Evolutionary conservation across 1,140 invertebrate species (phyloP), one percentile per base, ranked within the genome.

Genomic region (Ooceraea biroi): DNA sequence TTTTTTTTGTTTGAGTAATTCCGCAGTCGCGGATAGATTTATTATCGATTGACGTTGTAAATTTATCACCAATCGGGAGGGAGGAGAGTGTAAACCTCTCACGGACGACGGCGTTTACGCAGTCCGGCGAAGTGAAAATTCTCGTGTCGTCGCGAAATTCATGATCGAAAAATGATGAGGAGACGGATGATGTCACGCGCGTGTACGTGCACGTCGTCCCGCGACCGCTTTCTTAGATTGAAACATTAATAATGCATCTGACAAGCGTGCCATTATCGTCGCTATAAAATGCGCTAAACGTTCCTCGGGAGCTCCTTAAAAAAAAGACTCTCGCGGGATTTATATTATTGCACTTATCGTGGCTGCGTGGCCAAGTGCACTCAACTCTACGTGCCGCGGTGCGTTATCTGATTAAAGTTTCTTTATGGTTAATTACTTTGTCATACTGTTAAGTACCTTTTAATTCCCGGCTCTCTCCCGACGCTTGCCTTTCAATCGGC

Each of bases 391-490:
- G 55, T 27, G 25, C n/a, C 30, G 46, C 41, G 50, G 14, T 57
- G 72, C 71, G 82, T 80, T 88, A 87, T 87, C 85, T 82, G 86
- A 87, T 88, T 80, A 74, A 88, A 82, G 73, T 71, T 82, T 60
- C 86, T 85, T 76, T 88, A 88, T 66, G 77, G 88, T 88, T 89
- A 89, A 89, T 89, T 88, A 88, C 88, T 88, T 89, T 86, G 88
- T 89, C 87, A 88, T 88, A 89, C 57, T 65, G 69, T 86, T 86
- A 88, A 88, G 80, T 77, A 88, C 66, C 77, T 85, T 83, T 78
- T 82, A 84, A 85, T 85, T 82, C 57, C 52, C 71, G 44, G 72
- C 78, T 83, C 83, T 74, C 83, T 83, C 52, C 66, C 69, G 71
- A 78, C 83, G 63, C 73, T 57, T 83, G 71, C 77, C 83, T 85